Evolutionary conservation across 2,797 vertebrate species (phyloP).

Genomic region (Calcarius lapponicus): DNA sequence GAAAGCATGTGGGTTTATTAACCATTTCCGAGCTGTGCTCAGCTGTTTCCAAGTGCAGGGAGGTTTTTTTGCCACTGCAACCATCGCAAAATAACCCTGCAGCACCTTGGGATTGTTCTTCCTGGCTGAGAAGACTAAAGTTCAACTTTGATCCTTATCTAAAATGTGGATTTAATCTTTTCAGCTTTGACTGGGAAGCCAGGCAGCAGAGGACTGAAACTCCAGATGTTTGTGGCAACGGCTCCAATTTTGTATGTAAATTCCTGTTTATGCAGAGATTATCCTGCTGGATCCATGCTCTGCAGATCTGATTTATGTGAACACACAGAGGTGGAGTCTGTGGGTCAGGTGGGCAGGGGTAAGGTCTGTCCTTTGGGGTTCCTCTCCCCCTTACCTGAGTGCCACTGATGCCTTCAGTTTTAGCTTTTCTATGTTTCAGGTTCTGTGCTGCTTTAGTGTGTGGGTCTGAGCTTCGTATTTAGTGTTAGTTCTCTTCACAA

Average conservation of each 20-base stretch:
- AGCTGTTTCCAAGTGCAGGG: neutral
- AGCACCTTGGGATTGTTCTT: neutral
- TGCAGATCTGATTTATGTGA: neutral
- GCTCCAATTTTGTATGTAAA: fast-evolving
- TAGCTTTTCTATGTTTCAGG: neutral
- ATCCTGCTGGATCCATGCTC: neutral
- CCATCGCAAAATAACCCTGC: fast-evolving
- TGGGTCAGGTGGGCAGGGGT: fast-evolving
- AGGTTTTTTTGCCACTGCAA: neutral
- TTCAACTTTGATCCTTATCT: neutral
- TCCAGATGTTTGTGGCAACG: neutral
- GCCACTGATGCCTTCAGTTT: neutral
- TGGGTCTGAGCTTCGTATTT: fast-evolving
- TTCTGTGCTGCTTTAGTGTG: neutral
- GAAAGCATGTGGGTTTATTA: neutral
- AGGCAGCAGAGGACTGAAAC: neutral
- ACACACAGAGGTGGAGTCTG: fast-evolving
- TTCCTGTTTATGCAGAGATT: neutral
- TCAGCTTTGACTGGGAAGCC: too few species aligned
- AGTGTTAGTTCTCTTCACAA: neutral
- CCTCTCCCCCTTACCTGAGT: fast-evolving
- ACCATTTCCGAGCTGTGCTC: neutral
- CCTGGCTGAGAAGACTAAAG: neutral
- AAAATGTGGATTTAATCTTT: neutral
- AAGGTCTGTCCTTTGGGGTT: neutral